Evolutionary conservation across 2,888 invertebrate genomes (phyloP).

Genomic region (Perizoma flavofasciatum): DNA sequence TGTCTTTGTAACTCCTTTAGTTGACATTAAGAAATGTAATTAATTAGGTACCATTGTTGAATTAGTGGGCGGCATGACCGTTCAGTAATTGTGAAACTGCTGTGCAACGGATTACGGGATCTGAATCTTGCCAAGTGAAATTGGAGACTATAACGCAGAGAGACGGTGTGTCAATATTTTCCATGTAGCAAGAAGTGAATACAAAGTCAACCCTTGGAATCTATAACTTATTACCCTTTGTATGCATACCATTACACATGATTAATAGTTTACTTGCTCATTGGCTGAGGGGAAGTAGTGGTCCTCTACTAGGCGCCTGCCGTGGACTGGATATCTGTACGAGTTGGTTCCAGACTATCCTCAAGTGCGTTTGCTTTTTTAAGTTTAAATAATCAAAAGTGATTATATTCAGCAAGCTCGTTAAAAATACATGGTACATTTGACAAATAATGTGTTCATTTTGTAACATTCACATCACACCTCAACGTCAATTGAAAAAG

Average conservation of each 20-base stretch:
- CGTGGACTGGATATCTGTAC: no score
- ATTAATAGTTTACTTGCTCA: no score
- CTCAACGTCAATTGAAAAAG: constrained; percentile 31
- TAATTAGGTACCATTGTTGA: constrained; percentile 38
- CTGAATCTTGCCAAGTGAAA: constrained; percentile 23
- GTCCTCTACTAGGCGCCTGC: no score
- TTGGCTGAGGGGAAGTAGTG: no score
- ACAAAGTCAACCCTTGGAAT: no score
- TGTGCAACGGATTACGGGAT: constrained; percentile 30
- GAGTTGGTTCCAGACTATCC: no score
- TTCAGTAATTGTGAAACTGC: constrained; percentile 36
- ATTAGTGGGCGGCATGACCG: constrained; percentile 34
- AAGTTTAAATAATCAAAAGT: no score
- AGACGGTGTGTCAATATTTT: not conserved
- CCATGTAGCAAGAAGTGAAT: not conserved
- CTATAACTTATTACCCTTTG: no score
- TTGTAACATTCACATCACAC: constrained; percentile 32
- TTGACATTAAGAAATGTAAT: constrained; percentile 34
- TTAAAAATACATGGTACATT: constrained; percentile 5
- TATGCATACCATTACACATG: no score
- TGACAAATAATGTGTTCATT: constrained; percentile 14
- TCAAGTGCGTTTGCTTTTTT: no score
- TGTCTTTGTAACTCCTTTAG: constrained; percentile 29
- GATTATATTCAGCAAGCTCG: no score
- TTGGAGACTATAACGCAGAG: constrained; percentile 14